Conservation (phyloP, 92 coral and sea anemone species). For the Chrysogorgia sp. region DNA sequence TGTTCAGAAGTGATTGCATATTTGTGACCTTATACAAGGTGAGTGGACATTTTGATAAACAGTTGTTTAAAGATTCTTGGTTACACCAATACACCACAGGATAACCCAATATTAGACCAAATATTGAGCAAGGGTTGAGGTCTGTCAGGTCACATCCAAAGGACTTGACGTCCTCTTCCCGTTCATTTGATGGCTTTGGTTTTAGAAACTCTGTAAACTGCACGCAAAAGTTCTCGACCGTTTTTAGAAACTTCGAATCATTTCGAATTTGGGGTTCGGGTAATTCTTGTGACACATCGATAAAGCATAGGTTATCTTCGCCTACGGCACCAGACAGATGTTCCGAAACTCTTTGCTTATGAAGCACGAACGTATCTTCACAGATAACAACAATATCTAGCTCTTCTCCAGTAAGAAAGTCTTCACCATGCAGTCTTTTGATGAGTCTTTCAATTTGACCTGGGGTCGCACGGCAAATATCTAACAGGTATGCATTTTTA, state of each 20-base stretch:
- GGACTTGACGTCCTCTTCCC: not conserved
- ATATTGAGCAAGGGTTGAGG: slow-evolving; percentile 7
- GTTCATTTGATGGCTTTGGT: not conserved
- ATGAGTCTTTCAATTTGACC: slow-evolving; percentile 1
- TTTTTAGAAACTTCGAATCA: not conserved
- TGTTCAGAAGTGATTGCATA: not conserved
- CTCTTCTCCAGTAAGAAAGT: not conserved
- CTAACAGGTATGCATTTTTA: slow-evolving; percentile 21
- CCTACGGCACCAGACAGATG: not conserved
- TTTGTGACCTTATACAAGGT: not conserved
- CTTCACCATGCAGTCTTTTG: not conserved
- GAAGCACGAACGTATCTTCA: slow-evolving; percentile 29
- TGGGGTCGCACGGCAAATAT: slow-evolving; percentile 4
- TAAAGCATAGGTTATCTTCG: slow-evolving; percentile 4
- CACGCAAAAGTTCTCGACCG: slow-evolving; percentile 5
- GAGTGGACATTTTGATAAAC: slow-evolving; percentile 29
- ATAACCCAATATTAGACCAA: slow-evolving; percentile 69
- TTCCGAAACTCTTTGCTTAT: not conserved
- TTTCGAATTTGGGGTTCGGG: not conserved
- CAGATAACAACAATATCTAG: not conserved
- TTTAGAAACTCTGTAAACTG: not conserved
- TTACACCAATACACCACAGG: slow-evolving; percentile 83
- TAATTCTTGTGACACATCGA: slow-evolving; percentile 11
- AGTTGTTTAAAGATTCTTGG: slow-evolving; percentile 37
- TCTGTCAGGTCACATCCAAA: not conserved